Evolutionary conservation across 2,113 vertebrate genomes (phyloP).

Genomic region (Eptesicus fuscus): DNA sequence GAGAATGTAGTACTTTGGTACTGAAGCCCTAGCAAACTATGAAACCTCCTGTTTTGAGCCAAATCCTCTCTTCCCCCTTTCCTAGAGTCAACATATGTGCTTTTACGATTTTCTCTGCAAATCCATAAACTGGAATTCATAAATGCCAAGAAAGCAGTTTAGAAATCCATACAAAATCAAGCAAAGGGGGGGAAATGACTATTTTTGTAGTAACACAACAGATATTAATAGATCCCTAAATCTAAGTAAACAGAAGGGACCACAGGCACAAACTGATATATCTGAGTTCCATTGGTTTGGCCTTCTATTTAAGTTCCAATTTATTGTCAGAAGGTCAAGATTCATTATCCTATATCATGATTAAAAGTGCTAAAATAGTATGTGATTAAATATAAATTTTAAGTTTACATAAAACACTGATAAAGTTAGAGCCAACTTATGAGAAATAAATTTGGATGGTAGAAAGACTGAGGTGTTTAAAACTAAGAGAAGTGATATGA

Average conservation of each 20-base stretch:
- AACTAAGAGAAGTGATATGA: neutral
- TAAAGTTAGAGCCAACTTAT: neutral
- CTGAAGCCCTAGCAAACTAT: neutral
- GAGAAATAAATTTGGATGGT: neutral
- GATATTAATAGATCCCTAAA: neutral
- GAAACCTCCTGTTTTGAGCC: neutral
- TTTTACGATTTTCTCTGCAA: neutral
- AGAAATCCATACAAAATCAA: neutral
- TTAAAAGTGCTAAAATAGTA: neutral
- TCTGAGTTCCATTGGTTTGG: neutral
- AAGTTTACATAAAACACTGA: neutral
- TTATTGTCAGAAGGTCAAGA: neutral
- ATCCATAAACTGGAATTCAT: neutral
- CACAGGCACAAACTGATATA: neutral
- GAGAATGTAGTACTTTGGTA: neutral
- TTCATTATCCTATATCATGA: neutral
- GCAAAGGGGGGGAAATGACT: neutral
- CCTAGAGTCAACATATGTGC: neutral
- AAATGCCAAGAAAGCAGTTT: neutral
- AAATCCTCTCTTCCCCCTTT: neutral
- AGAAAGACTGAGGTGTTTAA: neutral
- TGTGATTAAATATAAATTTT: neutral
- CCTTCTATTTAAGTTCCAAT: neutral
- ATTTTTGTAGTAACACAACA: neutral
- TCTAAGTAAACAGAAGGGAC: neutral